phyloP scores from a whole-genome alignment of 2,888 invertebrate species.

The Choristoneura rosaceana region DNA sequence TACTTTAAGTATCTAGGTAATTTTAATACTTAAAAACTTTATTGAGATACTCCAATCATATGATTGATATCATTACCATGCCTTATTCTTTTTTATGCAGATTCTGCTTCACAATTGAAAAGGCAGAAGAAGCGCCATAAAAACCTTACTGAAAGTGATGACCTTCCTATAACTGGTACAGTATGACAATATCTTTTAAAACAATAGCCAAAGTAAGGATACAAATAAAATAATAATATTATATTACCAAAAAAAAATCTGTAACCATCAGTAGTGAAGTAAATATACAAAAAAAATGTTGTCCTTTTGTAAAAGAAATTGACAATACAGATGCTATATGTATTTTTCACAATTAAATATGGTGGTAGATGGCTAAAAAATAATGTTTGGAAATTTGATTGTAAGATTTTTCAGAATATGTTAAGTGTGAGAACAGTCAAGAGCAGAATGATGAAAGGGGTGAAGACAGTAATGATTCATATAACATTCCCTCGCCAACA shows the following conservation, averaged over 20 bases:
- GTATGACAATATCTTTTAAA: background rate
- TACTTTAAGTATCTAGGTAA: no score
- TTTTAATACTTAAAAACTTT: no score
- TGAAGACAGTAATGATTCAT: slow-evolving; percentile 64
- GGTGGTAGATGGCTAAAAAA: background rate
- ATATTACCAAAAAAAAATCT: no score
- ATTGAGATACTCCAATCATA: no score
- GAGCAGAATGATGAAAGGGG: slow-evolving; percentile 41
- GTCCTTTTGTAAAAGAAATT: no score
- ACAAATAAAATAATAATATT: no score
- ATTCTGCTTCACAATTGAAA: slow-evolving; percentile 1
- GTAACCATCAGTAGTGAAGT: no score
- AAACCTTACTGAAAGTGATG: background rate
- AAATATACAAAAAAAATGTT: no score
- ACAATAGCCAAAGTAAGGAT: background rate
- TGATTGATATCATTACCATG: no score
- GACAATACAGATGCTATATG: no score
- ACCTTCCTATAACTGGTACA: background rate
- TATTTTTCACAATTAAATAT: background rate
- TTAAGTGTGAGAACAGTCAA: slow-evolving; percentile 48
- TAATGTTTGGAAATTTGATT: background rate
- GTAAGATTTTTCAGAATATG: slow-evolving; percentile 46
- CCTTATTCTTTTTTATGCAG: background rate
- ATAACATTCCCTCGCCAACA: slow-evolving; percentile 65
- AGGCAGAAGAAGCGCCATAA: background rate